Evolutionary conservation across 2,797 vertebrate species (phyloP).

Genomic region (Crenuchus spilurus): DNA sequence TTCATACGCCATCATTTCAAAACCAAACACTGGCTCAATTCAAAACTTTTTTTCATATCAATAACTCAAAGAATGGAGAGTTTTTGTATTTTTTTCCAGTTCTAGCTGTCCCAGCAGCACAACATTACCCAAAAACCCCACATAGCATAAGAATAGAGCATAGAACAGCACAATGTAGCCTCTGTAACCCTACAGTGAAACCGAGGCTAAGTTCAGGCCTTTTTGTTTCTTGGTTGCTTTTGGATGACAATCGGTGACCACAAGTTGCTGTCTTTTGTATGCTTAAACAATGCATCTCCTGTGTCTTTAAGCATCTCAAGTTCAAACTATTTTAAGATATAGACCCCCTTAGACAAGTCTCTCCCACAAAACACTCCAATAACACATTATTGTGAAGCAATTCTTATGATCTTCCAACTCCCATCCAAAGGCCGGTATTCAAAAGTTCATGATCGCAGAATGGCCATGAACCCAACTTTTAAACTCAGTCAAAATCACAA

Average conservation of each 20-base stretch:
- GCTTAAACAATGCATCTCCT: constrained; percentile 24
- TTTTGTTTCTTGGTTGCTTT: constrained; percentile 26
- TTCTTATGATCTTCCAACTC: not conserved
- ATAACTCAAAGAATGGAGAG: too few relatives aligned
- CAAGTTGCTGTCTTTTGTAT: constrained; percentile 32
- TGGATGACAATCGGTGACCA: constrained; percentile 31
- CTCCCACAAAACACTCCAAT: not conserved
- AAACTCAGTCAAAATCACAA: not conserved
- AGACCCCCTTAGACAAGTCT: not conserved
- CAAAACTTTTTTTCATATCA: too few relatives aligned
- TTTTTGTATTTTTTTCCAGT: too few relatives aligned
- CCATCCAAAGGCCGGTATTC: not conserved
- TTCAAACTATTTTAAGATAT: constrained; percentile 8
- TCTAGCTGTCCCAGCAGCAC: too few relatives aligned
- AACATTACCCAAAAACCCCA: too few relatives aligned
- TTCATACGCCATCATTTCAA: too few relatives aligned
- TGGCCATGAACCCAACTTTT: not conserved
- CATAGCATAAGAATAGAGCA: not conserved
- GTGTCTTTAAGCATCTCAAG: constrained; percentile 5
- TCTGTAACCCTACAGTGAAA: not conserved
- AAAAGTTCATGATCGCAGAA: not conserved
- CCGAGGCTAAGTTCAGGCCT: not conserved
- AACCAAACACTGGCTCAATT: too few relatives aligned
- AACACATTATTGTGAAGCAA: not conserved
- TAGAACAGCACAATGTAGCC: not conserved